A percentile compares a stretch with the other conserved stretches of the same genome.
Conservation (phyloP, 2,113 vertebrate genomes). For the Dromiciops gliroides region DNA sequence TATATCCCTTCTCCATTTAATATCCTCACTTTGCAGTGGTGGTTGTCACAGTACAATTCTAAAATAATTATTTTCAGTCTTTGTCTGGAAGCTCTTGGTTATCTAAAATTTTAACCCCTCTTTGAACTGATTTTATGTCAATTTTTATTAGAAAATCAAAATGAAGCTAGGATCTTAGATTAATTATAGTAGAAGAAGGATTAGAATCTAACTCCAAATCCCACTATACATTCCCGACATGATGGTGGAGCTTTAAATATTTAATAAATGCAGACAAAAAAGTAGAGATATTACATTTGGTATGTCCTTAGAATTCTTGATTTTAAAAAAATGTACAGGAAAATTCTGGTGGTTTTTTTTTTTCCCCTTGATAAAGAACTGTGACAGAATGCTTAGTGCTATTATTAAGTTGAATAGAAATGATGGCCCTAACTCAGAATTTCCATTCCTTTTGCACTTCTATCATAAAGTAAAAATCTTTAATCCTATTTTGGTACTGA, state of each 20-base stretch:
- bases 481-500: neutral
- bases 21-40: neutral
- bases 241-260: neutral
- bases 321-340: conserved; percentile 2
- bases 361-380: conserved; percentile 5
- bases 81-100: neutral
- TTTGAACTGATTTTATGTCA: neutral
- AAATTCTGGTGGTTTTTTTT: conserved; percentile 7
- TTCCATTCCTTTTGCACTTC: neutral
- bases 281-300: neutral
- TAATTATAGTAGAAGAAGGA: neutral
- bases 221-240: neutral
- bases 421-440: conserved; percentile 15
- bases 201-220: neutral
- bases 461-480: neutral
- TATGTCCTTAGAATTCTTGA: conserved; percentile 47
- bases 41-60: neutral
- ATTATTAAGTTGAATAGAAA: conserved; percentile 13
- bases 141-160: neutral
- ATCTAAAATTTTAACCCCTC: neutral
- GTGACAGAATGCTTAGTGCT: conserved; percentile 24
- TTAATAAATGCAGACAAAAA: neutral
- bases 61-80: neutral
- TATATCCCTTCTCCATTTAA: neutral
- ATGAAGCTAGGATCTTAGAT: neutral